A percentile compares a stretch with the other conserved stretches of the same genome.
Conservation (phyloP, 2,888 invertebrate genomes). For the Scrobipalpa costella region DNA sequence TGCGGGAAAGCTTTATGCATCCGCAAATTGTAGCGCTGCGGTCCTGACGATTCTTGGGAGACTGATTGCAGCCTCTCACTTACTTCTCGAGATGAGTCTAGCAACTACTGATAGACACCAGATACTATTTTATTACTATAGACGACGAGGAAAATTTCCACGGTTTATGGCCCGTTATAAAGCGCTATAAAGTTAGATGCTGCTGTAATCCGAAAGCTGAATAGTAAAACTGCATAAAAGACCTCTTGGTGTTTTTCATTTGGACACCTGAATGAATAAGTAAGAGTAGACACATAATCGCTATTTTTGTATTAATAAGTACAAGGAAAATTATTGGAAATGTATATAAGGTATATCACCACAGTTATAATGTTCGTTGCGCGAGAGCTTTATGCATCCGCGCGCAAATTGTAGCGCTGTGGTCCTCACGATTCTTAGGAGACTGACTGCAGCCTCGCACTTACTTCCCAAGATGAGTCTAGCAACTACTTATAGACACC, state of each 20-base stretch:
- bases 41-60: constrained; percentile 1
- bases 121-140: no score
- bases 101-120: background rate
- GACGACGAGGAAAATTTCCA: no score
- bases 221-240: no score
- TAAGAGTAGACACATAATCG: no score
- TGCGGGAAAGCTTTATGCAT: constrained; percentile 4
- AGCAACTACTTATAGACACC: background rate
- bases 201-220: no score
- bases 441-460: constrained; percentile 5
- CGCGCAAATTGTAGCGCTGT: background rate
- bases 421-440: constrained; percentile 4
- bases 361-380: constrained; percentile 1
- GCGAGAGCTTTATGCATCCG: constrained; percentile 6
- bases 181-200: no score
- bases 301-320: no score
- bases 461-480: background rate
- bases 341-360: no score
- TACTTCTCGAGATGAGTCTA: background rate
- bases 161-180: no score
- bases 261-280: no score
- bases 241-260: no score
- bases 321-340: no score
- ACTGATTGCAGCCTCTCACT: constrained; percentile 5
- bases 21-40: background rate